Evolutionary conservation across 2,113 vertebrate species (phyloP), one percentile per base, ranked within the genome.

Genomic region (Cygnus atratus): DNA sequence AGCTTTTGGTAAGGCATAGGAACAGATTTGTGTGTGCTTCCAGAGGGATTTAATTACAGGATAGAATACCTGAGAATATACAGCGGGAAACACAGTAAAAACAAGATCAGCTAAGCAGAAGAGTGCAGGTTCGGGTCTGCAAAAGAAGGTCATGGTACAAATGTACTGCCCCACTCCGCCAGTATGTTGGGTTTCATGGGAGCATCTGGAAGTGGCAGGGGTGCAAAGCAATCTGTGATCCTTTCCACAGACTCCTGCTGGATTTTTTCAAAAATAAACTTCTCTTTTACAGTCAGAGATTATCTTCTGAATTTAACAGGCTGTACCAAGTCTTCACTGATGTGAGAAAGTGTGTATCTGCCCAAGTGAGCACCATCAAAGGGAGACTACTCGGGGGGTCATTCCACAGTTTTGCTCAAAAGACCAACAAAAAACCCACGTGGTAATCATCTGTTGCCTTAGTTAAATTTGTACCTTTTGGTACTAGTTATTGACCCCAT

Each of bases 11-110:
- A 77, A 77, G 65, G 59, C 6, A 2, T 37, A 35, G 43, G 62
- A 83, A 20, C 54, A 44, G 57, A 79, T 95, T 9, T 80, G 11
- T 9, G 35, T 13, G 39, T 17, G 9, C 44, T 88, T 89, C 71
- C 71, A 74, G 68, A 63, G 37, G 52, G 74, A 87, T 80, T 92
- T 96, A 77, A 89, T 95, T 84, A 65, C 10, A 24, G 73, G 77
- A 13, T 25, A 17, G 58, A 61, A 31, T 54, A 84, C 72, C 41
- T 90, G 75, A 94, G 67, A 81, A 43, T 8, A 9, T 76, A 14
- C 26, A 75, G 46, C 37, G 52, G 78, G 77, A 71, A 10, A 57
- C 7, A 2, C 29, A 21, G 33, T 55, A 20, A 90, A 43, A 76
- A 57, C 46, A 28, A 43, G 58, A n/a, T 75, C 50, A 92, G 24